Evolutionary conservation across 2,113 vertebrate species (phyloP).

Genomic region (Sylvietta virens): DNA sequence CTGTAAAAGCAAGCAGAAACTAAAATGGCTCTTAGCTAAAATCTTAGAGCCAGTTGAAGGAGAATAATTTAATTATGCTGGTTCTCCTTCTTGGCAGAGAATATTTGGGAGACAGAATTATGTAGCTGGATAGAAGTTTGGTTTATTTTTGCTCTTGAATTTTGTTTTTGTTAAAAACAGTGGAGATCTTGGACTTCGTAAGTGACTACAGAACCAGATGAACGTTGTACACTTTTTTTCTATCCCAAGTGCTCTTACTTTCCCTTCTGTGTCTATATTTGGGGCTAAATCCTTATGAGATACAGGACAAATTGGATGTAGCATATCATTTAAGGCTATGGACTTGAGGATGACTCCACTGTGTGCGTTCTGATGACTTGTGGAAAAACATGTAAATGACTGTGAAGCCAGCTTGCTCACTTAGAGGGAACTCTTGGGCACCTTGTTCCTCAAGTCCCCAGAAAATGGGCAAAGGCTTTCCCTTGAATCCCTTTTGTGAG

Average conservation of each 20-base stretch:
- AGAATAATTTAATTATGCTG: constrained; percentile 1
- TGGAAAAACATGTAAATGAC: background rate
- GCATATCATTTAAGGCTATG: background rate
- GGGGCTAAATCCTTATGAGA: background rate
- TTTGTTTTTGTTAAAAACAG: constrained; percentile 22
- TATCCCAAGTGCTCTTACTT: constrained; percentile 48
- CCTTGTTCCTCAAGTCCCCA: background rate
- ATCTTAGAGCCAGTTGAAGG: background rate
- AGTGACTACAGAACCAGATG: constrained; percentile 13
- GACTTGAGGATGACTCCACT: background rate
- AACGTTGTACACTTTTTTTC: background rate
- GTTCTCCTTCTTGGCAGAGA: background rate
- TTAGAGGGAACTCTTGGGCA: background rate
- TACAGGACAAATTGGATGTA: background rate
- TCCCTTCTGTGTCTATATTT: background rate
- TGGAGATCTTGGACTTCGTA: constrained; percentile 34
- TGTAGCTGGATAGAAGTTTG: constrained; percentile 23
- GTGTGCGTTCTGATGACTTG: background rate
- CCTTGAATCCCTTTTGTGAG: background rate
- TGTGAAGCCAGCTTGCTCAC: background rate
- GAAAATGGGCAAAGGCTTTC: background rate
- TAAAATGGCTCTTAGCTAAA: background rate
- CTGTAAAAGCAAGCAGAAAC: background rate
- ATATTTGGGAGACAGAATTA: background rate
- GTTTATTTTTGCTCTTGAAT: constrained; percentile 42